phyloP scores from a whole-genome alignment of 2,797 vertebrate genomes.

The Crocidura indochinensis region DNA sequence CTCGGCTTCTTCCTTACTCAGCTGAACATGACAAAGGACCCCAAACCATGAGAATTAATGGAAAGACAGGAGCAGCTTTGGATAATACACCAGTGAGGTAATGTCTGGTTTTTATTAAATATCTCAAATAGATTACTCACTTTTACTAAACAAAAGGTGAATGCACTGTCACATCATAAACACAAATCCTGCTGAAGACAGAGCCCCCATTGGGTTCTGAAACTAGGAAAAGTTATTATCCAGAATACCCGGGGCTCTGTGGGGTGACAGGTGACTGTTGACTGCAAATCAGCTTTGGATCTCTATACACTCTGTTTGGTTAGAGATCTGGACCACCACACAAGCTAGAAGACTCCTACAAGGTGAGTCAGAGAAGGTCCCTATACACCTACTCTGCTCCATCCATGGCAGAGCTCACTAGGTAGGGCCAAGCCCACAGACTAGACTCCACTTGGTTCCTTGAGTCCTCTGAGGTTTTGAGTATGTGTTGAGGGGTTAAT shows the following conservation, averaged over 20 bases:
- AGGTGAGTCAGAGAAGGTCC: not conserved
- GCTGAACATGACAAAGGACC: conserved; percentile 57
- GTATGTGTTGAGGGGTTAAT: not conserved
- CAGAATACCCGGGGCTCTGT: not conserved
- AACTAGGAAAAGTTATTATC: not conserved
- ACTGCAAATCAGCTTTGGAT: not conserved
- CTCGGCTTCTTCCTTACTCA: not conserved
- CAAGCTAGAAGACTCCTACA: not conserved
- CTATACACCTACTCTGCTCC: not conserved
- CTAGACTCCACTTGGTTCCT: not conserved
- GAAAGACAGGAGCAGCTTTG: conserved; percentile 57
- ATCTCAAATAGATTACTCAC: conserved; percentile 79
- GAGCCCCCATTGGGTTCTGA: not conserved
- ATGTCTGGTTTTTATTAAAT: conserved; percentile 82
- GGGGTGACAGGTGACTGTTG: too few species aligned
- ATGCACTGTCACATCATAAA: conserved; percentile 46
- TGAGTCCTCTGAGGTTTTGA: not conserved
- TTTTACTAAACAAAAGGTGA: conserved; percentile 73
- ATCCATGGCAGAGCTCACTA: not conserved
- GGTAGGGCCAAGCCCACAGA: not conserved
- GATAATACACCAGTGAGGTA: conserved; percentile 82
- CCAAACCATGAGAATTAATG: conserved; percentile 47
- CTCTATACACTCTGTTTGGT: not conserved
- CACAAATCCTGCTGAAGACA: conserved; percentile 28
- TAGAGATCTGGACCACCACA: not conserved